Base-by-base conservation (phyloP, 1,140 invertebrate species). In the Drosophila tsacasi region DNA sequence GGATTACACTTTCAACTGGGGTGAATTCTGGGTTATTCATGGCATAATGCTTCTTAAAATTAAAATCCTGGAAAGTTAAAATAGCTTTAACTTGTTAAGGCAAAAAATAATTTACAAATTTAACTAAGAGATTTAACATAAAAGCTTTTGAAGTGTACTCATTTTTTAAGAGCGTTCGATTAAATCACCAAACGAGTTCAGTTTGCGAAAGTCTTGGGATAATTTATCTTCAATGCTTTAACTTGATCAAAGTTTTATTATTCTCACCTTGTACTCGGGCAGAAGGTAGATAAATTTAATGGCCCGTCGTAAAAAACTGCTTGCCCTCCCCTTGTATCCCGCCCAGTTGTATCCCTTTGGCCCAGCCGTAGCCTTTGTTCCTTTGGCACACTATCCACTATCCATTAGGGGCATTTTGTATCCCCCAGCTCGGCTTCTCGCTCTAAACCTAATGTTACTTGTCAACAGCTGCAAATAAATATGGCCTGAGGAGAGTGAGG, bases 381-480 rank as follows among this genome's bases (percentile, higher is more conserved):
- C 72, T 46, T 37, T 57, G 55, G 23, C 55, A 44, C 62, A 54
- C 58, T 67, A 61, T 39, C 44, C 35, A 63, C 58, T 39, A 32
- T 64, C 35, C 75, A 78, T 78, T 78, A 79, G 66, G 59, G 54
- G 75, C 58, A 62, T 54, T 79, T 71, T 63, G 76, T 79, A 64
- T 27, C 52, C 25, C 44, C 58, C 58, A 19, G 13, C 55, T 44
- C 64, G 37, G 23, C 25, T 37, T 19, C 44, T 59, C 21, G 46
- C 72, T 76, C 58, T 37, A 52, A 79, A 68, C 76, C 76, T 79
- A 79, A 79, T 79, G 76, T 65, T 72, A 61, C 83, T 83, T 87
- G 83, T 87, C 83, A 87, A 89, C 83, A 80, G 69, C 84, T 77
- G 83, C 80, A 87, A 87, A 89, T 80, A 87, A 80, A 87, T 89